Evolutionary conservation across 2,888 invertebrate genomes (phyloP), one percentile per base, ranked within the genome.

Genomic region (Parelbella ahira): DNA sequence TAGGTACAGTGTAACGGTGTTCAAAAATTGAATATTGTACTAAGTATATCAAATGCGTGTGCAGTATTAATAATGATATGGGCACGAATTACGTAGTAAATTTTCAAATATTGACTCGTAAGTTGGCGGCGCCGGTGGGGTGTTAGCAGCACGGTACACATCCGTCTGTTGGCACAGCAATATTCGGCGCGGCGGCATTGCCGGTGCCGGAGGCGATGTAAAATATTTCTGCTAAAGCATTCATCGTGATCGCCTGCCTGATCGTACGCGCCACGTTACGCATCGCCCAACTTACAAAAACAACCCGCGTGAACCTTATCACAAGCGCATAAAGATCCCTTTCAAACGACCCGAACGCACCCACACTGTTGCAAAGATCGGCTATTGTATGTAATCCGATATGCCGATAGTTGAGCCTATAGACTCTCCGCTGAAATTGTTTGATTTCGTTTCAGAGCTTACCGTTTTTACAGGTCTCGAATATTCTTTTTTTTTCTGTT

Each of bases 141-240:
- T 41, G 20, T 27, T 12, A 41, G 15, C 41, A 33, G 33, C 33
- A 11, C 41, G 7, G 13, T 41, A 41, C 20, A 41, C 27, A 62
- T 75, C 63, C 67, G 70, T 64, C 64, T 79, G 81, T 84, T 84
- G 84, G 83, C 83, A 83, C 81, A 76, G 71, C 79, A 77, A 79
- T 78, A 74, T 82, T 80, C 82, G 65, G 76, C 66, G 66, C 62
- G 72, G 57, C 69, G 69, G 77, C 73, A 69, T 66, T 68, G 71
- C 64, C 68, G 68, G 42, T 63, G 82, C 86, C 79, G 65, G 71
- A 55, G 81, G 87, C 83, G 58, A 79, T 84, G 86, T 84, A 84
- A 86, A 87, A 87, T 87, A 87, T 87, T 87, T 86, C 87, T 82
- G 78, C 78, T 78, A 79, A 80, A 83, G 82, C 87, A 82, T 86